A percentile compares a stretch with the other conserved stretches of the same genome.
phyloP scores from a whole-genome alignment of 2,113 vertebrate genomes.

The Mungos mungo region DNA sequence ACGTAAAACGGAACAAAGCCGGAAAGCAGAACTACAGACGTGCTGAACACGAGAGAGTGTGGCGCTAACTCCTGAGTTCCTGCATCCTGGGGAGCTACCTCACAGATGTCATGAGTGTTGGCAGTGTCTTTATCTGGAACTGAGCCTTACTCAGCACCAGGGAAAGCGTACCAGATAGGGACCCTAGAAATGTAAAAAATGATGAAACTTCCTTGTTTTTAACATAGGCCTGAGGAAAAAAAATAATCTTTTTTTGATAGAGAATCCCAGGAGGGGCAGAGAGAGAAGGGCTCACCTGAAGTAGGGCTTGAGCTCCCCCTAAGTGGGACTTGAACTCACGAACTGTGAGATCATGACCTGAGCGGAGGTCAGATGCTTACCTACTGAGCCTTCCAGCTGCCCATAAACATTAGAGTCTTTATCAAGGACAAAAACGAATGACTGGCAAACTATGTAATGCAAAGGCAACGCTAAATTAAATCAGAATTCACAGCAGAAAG shows the following conservation, averaged over 20 bases:
- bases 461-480: background rate
- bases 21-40: background rate
- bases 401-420: background rate
- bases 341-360: no score
- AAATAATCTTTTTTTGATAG: no score
- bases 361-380: no score
- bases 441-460: background rate
- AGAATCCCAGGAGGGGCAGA: no score
- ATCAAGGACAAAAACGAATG: background rate
- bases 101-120: background rate
- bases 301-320: no score
- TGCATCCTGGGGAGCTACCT: background rate
- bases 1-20: background rate
- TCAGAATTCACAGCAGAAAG: background rate
- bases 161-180: background rate
- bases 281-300: no score
- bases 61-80: background rate
- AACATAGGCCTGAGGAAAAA: background rate
- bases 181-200: background rate
- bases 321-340: no score
- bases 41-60: background rate
- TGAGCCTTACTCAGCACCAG: background rate
- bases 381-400: no score
- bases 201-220: background rate
- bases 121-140: background rate